phyloP scores from a whole-genome alignment of 2,113 vertebrate genomes.

The Cercopithecus mona region DNA sequence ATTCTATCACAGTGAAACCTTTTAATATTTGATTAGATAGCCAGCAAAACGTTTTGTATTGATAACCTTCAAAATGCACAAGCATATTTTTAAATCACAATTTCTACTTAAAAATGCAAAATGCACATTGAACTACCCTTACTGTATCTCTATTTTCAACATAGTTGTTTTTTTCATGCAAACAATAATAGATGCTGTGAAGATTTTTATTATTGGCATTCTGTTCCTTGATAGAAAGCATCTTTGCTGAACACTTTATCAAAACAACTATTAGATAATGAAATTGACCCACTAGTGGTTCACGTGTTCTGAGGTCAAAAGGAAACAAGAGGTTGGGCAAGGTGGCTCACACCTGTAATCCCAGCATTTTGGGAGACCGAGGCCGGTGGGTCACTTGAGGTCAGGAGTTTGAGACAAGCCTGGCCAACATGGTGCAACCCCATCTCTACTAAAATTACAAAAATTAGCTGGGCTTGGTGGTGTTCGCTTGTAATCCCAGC shows the following conservation, averaged over 20 bases:
- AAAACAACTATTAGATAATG: background rate
- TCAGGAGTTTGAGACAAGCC: no score
- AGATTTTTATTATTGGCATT: background rate
- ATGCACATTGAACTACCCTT: slow-evolving; percentile 26
- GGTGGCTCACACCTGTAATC: no score
- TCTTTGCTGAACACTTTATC: background rate
- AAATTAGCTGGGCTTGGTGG: no score
- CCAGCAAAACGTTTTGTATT: slow-evolving; percentile 60
- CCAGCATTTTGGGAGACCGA: no score
- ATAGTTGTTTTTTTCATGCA: background rate
- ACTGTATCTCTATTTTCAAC: slow-evolving; percentile 43
- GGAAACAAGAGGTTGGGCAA: background rate
- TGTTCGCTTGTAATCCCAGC: no score
- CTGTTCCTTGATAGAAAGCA: background rate
- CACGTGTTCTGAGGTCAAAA: background rate
- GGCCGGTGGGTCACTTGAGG: no score
- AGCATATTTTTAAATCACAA: slow-evolving; percentile 55
- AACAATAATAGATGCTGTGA: background rate
- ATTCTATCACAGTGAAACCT: slow-evolving; percentile 68
- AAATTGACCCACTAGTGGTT: background rate
- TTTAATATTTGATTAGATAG: slow-evolving; percentile 70
- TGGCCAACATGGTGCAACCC: no score
- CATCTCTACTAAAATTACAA: no score
- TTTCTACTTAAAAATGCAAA: slow-evolving; percentile 75
- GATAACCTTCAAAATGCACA: slow-evolving; percentile 54